phyloP scores from a whole-genome alignment of 2,113 vertebrate species.

The Plecturocebus donacophilus region DNA sequence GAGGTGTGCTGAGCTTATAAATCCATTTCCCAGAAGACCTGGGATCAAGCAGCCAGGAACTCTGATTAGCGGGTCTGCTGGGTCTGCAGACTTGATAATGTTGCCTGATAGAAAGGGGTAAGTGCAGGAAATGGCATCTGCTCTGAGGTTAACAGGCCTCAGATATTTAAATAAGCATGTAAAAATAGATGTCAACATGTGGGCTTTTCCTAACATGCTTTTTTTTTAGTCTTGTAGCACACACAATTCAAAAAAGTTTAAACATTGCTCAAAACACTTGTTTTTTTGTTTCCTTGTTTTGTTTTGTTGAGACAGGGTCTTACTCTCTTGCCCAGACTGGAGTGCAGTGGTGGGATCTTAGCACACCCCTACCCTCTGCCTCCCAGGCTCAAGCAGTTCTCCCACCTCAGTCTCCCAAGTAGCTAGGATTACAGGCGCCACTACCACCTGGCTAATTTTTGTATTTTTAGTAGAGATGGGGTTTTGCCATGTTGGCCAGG shows the following conservation, averaged over 20 bases:
- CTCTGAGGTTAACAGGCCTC: background rate
- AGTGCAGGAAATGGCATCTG: background rate
- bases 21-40: background rate
- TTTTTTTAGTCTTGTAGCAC: background rate
- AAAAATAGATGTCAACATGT: background rate
- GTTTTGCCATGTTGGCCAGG: background rate
- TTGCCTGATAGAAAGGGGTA: background rate
- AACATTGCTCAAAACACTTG: background rate
- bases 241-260: background rate
- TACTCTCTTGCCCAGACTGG: too few species aligned
- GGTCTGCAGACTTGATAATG: background rate
- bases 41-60: background rate
- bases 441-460: too few species aligned
- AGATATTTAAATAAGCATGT: background rate
- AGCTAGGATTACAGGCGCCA: too few species aligned
- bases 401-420: too few species aligned
- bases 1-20: background rate
- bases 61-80: background rate
- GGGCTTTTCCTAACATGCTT: background rate
- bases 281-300: background rate
- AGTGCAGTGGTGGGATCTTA: too few species aligned
- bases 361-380: too few species aligned
- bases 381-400: too few species aligned
- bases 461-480: background rate
- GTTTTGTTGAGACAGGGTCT: too few species aligned